Conservation (phyloP, 2,113 vertebrate species). For the Zapornia atra region DNA sequence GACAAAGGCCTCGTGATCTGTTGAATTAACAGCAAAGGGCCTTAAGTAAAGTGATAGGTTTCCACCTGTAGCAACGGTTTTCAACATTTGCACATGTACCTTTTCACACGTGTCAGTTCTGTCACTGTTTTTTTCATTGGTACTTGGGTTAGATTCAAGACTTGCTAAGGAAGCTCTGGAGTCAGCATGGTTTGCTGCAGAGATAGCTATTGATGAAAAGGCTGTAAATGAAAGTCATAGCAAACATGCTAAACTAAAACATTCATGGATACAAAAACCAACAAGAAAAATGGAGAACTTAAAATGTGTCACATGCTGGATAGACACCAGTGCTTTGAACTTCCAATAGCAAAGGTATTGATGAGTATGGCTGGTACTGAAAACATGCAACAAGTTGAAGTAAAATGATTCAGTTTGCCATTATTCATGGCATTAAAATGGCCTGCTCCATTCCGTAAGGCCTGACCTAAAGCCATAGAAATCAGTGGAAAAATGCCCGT, state of each 20-base stretch:
- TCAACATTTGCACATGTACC: constrained; percentile 70
- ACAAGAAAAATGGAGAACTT: constrained; percentile 43
- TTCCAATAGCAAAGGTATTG: constrained; percentile 7
- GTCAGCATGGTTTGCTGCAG: constrained; percentile 92
- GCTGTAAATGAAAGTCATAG: constrained; percentile 85
- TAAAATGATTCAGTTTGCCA: not conserved
- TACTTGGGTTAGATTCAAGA: constrained; percentile 96
- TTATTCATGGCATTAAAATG: not conserved
- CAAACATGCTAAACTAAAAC: constrained; percentile 75
- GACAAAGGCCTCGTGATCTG: constrained; percentile 94
- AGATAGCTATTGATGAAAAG: constrained; percentile 96
- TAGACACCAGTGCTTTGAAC: not conserved
- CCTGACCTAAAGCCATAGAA: not conserved
- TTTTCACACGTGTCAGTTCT: constrained; percentile 95
- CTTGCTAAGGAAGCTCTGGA: constrained; percentile 96
- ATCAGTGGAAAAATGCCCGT: constrained; percentile 22
- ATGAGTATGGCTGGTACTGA: not conserved
- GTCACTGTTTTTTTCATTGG: constrained; percentile 93
- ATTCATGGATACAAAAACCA: constrained; percentile 65
- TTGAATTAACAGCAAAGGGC: constrained; percentile 8
- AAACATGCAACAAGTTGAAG: constrained; percentile 1
- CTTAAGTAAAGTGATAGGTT: not conserved
- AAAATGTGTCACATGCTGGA: constrained; percentile 8
- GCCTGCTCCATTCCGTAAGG: constrained; percentile 26
- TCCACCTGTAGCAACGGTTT: not conserved